Percentiles rank a stretch among this genome's conserved stretches.
These are phyloP conservation scores for Antechinus flavipes DNA, from an alignment of 2,113 vertebrate genomes.

Conservation along the genomic window DNA sequence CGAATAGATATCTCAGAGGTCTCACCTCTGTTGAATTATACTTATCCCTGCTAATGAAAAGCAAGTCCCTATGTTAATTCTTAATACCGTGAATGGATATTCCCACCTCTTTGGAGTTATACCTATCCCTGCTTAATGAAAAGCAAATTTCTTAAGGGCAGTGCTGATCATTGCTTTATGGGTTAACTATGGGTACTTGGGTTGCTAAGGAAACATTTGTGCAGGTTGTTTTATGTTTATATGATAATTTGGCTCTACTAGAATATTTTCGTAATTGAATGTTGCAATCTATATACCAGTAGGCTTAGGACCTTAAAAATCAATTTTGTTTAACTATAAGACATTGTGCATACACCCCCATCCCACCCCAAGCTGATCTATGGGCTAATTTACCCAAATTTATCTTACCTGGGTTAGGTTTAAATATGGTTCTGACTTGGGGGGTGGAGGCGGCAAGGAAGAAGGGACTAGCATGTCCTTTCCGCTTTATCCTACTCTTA, in stretches of 20 bases:
- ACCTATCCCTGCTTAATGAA: not conserved
- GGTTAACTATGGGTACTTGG: not conserved
- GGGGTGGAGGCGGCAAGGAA: fast-evolving
- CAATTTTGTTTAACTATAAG: not conserved
- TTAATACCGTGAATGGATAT: not conserved
- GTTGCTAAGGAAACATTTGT: not conserved
- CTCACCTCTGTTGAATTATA: not conserved
- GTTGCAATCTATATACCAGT: not conserved
- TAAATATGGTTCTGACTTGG: not conserved
- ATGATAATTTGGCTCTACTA: not conserved
- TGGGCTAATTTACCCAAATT: not conserved
- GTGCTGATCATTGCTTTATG: not conserved
- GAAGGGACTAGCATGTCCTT: not conserved
- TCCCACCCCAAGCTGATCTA: not conserved
- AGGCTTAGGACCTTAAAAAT: not conserved
- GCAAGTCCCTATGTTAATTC: not conserved
- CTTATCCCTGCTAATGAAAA: not conserved
- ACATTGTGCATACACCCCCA: not conserved
- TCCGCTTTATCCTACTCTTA: not conserved
- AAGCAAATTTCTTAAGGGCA: not conserved
- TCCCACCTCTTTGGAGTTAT: not conserved
- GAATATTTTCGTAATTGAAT: not conserved
- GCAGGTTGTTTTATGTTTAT: not conserved
- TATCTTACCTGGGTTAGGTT: not conserved
- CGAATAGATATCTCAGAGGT: not conserved